These are phyloP conservation scores for Hirtodrosophila trivittata DNA, from an alignment of 2,888 invertebrate species.

Conservation along the genomic window DNA sequence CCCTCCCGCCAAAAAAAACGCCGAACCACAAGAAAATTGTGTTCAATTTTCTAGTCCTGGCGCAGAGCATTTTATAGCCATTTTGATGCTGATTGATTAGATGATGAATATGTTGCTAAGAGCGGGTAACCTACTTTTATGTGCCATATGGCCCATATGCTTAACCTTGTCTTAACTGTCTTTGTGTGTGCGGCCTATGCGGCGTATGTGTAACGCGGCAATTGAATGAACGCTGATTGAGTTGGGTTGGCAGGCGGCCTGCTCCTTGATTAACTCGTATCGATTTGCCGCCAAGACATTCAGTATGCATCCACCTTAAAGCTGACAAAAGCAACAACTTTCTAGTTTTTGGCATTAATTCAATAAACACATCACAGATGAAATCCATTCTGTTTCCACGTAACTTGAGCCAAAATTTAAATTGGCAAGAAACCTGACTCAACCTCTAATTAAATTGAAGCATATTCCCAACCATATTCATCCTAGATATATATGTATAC, in stretches of 20 bases:
- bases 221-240: constrained; percentile 60
- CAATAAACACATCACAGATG: no score
- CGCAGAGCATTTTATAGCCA: constrained; percentile 51
- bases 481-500: no score
- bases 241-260: constrained; percentile 29
- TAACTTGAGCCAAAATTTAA: no score
- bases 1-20: no score
- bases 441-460: no score
- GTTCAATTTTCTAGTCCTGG: constrained; percentile 44
- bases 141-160: constrained; percentile 16
- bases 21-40: constrained; percentile 39
- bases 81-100: constrained; percentile 70
- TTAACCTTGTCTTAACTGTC: constrained; percentile 40
- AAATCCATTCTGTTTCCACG: no score
- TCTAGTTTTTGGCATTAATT: no score
- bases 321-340: no score
- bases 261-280: constrained; percentile 38
- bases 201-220: constrained; percentile 52
- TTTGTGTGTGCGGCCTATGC: constrained; percentile 4
- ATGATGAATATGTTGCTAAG: constrained; percentile 42
- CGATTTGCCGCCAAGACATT: constrained; percentile 9
- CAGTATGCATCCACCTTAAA: no score
- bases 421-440: no score
- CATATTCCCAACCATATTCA: no score
- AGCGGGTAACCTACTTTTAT: constrained; percentile 12